phyloP scores from a whole-genome alignment of 2,113 vertebrate genomes.

The Aix galericulata region DNA sequence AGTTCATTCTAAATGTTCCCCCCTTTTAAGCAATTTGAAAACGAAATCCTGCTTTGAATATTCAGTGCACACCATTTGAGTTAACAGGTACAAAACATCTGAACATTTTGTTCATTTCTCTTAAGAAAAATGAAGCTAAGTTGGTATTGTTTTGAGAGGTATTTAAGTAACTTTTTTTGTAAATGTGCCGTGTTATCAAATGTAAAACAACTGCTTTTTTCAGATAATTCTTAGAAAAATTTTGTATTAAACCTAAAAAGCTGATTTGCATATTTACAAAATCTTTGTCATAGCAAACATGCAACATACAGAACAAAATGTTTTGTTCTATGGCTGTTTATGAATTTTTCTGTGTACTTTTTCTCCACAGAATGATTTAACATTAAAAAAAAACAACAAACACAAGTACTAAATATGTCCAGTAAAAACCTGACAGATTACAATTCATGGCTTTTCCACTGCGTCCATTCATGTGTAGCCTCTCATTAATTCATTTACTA shows the following conservation, averaged over 20 bases:
- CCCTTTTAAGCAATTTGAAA: constrained; percentile 62
- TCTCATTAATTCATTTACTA: constrained; percentile 69
- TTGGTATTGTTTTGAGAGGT: constrained; percentile 71
- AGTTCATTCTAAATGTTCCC: constrained; percentile 51
- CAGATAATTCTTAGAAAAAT: constrained; percentile 74
- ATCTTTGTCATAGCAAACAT: constrained; percentile 81
- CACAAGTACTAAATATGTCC: constrained; percentile 54
- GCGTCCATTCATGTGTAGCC: constrained; percentile 57
- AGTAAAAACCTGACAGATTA: constrained; percentile 73
- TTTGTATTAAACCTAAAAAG: constrained; percentile 81
- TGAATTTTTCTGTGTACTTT: constrained; percentile 52
- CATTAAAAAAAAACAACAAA: constrained; percentile 28
- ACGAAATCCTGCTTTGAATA: constrained; percentile 64
- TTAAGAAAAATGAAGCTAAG: constrained; percentile 41
- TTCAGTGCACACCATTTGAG: constrained; percentile 75
- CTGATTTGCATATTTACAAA: constrained; percentile 86
- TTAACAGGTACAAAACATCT: constrained; percentile 63
- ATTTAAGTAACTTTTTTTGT: constrained; percentile 66
- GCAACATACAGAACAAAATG: constrained; percentile 76
- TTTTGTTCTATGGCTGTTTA: constrained; percentile 80
- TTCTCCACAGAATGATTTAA: constrained; percentile 63
- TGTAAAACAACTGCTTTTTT: constrained; percentile 63
- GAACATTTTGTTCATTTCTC: constrained; percentile 44
- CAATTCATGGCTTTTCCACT: constrained; percentile 70
- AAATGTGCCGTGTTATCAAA: constrained; percentile 72